Evolutionary conservation across 2,888 invertebrate genomes (phyloP).

Genomic region (Ormyrus labotus): DNA sequence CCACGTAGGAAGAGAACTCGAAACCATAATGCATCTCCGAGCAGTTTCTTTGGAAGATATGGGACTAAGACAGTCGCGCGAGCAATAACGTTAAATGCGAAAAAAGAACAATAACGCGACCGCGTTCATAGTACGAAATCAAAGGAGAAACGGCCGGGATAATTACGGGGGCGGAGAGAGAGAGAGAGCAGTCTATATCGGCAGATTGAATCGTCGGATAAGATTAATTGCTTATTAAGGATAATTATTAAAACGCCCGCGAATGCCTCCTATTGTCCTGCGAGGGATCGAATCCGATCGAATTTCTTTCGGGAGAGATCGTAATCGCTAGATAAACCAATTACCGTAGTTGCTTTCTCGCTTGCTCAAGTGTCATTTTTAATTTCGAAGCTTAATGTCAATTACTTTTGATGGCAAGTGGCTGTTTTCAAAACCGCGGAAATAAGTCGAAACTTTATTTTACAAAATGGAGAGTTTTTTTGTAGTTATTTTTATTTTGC

Average conservation of each 20-base stretch:
- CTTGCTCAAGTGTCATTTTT: too few species aligned
- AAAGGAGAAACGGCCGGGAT: constrained; percentile 2
- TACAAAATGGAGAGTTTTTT: too few species aligned
- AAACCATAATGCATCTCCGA: not conserved
- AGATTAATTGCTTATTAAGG: constrained; percentile 58
- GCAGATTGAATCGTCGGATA: constrained; percentile 46
- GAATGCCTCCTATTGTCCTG: constrained; percentile 21
- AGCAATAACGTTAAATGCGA: not conserved
- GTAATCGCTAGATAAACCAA: constrained; percentile 6
- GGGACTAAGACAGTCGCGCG: not conserved
- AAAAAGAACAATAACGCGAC: not conserved
- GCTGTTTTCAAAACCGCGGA: too few species aligned
- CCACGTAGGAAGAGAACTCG: not conserved
- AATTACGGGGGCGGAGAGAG: not conserved
- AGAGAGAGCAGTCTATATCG: not conserved
- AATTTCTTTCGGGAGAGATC: constrained; percentile 33
- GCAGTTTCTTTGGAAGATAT: too few species aligned
- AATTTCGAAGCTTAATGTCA: too few species aligned
- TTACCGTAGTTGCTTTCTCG: not conserved
- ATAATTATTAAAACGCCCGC: constrained; percentile 59
- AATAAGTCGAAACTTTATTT: too few species aligned
- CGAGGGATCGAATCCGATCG: constrained; percentile 6
- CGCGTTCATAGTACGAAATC: constrained; percentile 4
- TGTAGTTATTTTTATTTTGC: too few species aligned
- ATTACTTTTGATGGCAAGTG: too few species aligned